Percentiles rank a stretch among this genome's conserved stretches.
phyloP scores from a whole-genome alignment of 2,888 invertebrate species.

The Desoria tigrina region DNA sequence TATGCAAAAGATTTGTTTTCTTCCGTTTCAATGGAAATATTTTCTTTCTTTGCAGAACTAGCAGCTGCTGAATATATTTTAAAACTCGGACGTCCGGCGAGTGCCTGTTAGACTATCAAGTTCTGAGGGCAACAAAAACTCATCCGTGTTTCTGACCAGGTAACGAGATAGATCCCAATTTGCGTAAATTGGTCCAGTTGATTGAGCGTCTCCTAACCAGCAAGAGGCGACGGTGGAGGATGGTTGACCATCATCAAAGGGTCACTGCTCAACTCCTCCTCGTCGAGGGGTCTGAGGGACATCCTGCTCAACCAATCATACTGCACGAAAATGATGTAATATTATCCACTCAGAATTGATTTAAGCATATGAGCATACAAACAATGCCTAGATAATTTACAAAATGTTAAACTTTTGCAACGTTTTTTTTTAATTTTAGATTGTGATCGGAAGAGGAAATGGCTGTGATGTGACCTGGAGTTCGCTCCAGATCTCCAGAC shows the following conservation, averaged over 20 bases:
- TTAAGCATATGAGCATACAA: background rate
- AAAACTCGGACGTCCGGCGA: too few species aligned
- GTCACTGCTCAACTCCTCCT: slow-evolving; percentile 37
- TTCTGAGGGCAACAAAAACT: too few species aligned
- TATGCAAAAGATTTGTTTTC: too few species aligned
- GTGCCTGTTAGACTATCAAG: too few species aligned
- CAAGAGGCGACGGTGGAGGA: slow-evolving; percentile 24
- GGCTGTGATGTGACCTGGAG: slow-evolving; percentile 41
- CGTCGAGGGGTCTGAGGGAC: slow-evolving; percentile 29
- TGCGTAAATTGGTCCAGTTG: slow-evolving; percentile 35
- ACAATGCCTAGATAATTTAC: background rate
- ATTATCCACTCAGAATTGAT: background rate
- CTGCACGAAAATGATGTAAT: slow-evolving; percentile 32
- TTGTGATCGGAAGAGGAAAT: slow-evolving; percentile 40
- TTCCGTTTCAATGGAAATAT: too few species aligned
- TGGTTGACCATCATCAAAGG: slow-evolving; percentile 22
- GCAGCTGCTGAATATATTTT: too few species aligned
- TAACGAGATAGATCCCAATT: slow-evolving; percentile 46
- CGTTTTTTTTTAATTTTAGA: background rate
- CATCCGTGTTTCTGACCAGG: too few species aligned
- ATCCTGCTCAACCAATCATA: slow-evolving; percentile 20
- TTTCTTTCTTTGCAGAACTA: too few species aligned
- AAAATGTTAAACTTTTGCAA: background rate
- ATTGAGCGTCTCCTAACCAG: slow-evolving; percentile 37
- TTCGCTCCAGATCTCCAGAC: slow-evolving; percentile 44